A percentile compares a stretch with the other conserved stretches of the same genome.
phyloP scores from a whole-genome alignment of 2,113 vertebrate genomes.

The Silurus asotus region DNA sequence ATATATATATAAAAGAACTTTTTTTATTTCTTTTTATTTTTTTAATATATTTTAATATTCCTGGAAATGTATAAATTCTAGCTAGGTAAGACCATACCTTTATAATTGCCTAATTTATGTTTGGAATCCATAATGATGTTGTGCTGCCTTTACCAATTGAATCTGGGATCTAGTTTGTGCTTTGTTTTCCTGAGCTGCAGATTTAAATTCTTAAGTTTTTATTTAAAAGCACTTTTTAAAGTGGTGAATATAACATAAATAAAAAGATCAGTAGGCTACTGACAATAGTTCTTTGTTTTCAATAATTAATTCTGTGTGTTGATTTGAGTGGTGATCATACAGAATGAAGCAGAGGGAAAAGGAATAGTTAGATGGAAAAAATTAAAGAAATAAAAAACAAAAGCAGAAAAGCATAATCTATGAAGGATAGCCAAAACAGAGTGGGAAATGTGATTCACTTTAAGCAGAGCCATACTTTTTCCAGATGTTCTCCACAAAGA shows the following conservation, averaged over 20 bases:
- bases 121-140: background rate
- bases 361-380: background rate
- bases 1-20: no score
- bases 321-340: background rate
- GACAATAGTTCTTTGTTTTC: background rate
- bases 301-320: background rate
- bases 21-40: no score
- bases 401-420: conserved; percentile 28
- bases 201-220: background rate
- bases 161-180: background rate
- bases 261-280: background rate
- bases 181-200: background rate
- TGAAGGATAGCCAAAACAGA: conserved; percentile 14
- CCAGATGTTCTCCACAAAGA: conserved; percentile 64
- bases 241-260: background rate
- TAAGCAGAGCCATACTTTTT: conserved; percentile 53
- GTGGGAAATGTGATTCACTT: conserved; percentile 20
- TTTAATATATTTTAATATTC: no score
- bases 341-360: background rate
- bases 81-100: background rate
- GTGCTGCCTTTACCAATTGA: background rate
- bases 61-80: background rate
- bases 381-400: background rate
- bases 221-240: background rate
- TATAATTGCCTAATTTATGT: background rate